phyloP scores from a whole-genome alignment of 2,113 vertebrate species.

The Dunckerocampus dactyliophorus region DNA sequence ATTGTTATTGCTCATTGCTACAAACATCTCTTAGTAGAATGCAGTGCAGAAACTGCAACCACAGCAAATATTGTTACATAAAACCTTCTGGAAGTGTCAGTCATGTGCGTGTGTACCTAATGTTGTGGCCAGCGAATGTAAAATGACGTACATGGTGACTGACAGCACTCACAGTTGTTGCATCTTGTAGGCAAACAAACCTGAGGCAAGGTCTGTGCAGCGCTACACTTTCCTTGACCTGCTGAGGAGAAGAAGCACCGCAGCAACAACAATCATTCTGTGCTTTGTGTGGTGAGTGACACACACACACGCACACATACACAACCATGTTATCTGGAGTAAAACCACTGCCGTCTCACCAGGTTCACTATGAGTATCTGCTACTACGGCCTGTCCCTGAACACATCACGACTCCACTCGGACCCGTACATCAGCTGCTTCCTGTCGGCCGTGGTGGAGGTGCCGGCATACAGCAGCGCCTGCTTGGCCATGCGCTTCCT shows the following conservation, averaged over 20 bases:
- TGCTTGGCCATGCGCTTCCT: conserved; percentile 74
- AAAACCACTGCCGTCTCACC: neutral
- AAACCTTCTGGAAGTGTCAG: too few species aligned
- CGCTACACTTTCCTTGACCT: neutral
- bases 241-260: neutral
- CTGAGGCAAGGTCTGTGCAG: neutral
- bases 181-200: neutral
- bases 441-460: conserved; percentile 77
- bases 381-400: conserved; percentile 81
- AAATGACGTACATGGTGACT: too few species aligned
- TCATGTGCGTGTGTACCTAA: too few species aligned
- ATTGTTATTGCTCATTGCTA: too few species aligned
- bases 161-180: neutral
- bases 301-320: too few species aligned
- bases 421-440: conserved; percentile 82
- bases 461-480: conserved; percentile 75
- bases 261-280: neutral
- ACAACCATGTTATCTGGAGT: too few species aligned
- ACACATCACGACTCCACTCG: conserved; percentile 78
- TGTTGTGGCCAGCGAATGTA: too few species aligned
- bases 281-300: neutral
- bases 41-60: too few species aligned
- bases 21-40: too few species aligned
- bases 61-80: too few species aligned
- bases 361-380: conserved; percentile 57